Base-by-base conservation (phyloP, 2,888 invertebrate species). In the Pandemis corylana region DNA sequence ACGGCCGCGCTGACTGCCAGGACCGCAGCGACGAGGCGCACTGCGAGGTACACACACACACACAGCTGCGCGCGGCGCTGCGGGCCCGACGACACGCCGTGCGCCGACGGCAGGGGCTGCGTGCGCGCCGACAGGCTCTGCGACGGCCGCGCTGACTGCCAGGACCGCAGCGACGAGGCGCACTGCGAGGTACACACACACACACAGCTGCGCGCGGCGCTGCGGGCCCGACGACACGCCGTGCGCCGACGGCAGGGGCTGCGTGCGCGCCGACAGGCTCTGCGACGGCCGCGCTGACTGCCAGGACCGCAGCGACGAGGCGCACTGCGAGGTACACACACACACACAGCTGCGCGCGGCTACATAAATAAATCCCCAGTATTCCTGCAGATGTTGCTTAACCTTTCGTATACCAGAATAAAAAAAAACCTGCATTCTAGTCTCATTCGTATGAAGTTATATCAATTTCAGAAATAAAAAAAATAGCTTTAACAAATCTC, bases 201-300 rank as follows among this genome's bases (percentile, higher is more conserved):
- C 20, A 20, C 20, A 20, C 20, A 20, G 20, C 20, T 20, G 2
- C 78, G 78, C 56, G 79, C 74, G 78, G 78, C 67, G 78, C 69
- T 96, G 96, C 84, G 86, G 83, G 1, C 89, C 93, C 12, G 95
- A 96, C 81, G 94, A 96, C 79, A 96, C 96, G 82, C 95, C 95
- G 59, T 97, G 97, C 87, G 91, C 92, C 5, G 89, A 96, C 79
- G 96, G 97, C 0, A 84, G 94, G 68, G 78, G 81, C 59, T 97
- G 97, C 83, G 96, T 97, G 79, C 95, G 96, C 65, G 89, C 93
- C 77, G 94, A 95, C 20, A 96, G 96, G 92, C 95, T 96, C n/a
- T 98, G 98, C 89, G 98, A 98, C 88, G 96, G 96, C 9, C 10
- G 95, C 96, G 70, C 85, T 92, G 51, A 98, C 88, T 98, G 98